These are phyloP conservation scores for Patella pellucida DNA, from an alignment of 2,888 invertebrate species.

Conservation along the genomic window DNA sequence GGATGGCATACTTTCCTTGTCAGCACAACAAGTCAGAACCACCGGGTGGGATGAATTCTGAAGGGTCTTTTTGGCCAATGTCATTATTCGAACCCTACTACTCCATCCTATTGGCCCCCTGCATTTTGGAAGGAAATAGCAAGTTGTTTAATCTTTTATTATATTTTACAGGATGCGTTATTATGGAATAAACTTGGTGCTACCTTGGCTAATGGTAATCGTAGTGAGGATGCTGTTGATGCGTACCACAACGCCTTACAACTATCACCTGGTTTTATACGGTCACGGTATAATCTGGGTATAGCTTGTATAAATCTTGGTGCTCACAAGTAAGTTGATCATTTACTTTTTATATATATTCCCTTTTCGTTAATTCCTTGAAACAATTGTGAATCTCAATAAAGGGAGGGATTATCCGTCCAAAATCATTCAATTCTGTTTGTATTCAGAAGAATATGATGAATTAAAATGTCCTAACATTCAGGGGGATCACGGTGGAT, in stretches of 20 bases:
- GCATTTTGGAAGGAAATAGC: no score
- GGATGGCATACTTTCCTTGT: no score
- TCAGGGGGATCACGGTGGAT: no score
- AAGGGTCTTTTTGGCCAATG: no score
- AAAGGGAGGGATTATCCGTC: not conserved
- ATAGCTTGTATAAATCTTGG: slow-evolving; percentile 97
- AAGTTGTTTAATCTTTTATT: not conserved
- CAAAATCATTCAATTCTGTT: no score
- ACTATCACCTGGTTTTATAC: slow-evolving; percentile 93
- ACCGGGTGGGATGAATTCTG: no score
- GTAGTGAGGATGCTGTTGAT: slow-evolving; percentile 95
- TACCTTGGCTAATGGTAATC: slow-evolving; percentile 93
- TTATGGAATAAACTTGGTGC: slow-evolving; percentile 98
- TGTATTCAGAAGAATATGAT: no score
- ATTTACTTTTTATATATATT: not conserved
- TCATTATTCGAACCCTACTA: no score
- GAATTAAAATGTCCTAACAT: no score
- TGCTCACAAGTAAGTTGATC: slow-evolving; percentile 79
- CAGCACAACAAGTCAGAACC: no score
- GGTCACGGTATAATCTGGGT: slow-evolving; percentile 97
- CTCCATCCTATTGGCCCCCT: no score
- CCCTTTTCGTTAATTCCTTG: not conserved
- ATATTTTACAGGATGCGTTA: slow-evolving; percentile 81
- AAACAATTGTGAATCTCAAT: no score
- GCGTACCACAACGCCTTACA: slow-evolving; percentile 93